phyloP scores from a whole-genome alignment of 2,888 invertebrate genomes.

The Neoitamus cyanurus region DNA sequence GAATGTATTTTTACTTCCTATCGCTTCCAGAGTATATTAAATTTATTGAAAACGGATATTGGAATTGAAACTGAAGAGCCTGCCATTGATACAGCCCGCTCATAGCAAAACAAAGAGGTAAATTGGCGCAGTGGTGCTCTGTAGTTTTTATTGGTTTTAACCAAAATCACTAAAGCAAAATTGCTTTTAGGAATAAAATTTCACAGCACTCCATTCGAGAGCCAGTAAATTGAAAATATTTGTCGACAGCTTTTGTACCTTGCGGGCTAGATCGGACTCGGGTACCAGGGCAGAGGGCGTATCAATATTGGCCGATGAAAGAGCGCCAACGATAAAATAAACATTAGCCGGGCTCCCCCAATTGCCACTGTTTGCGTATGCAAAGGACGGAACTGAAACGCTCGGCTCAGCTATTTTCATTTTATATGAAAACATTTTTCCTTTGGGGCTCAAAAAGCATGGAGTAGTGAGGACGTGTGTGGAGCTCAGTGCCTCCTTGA shows the following conservation, averaged over 20 bases:
- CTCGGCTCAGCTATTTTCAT: background rate
- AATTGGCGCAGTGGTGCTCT: background rate
- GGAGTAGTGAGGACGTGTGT: background rate
- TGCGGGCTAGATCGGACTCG: too few species aligned
- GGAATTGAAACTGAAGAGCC: background rate
- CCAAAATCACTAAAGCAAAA: background rate
- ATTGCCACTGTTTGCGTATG: conserved; percentile 17
- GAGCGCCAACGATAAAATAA: conserved; percentile 2
- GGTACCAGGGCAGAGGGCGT: background rate
- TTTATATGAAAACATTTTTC: conserved; percentile 1
- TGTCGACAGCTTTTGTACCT: background rate
- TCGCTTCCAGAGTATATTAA: too few species aligned
- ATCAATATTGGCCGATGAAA: background rate
- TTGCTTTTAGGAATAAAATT: background rate
- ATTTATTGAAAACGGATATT: background rate
- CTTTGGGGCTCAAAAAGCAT: background rate
- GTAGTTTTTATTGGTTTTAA: background rate
- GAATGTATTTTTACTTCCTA: too few species aligned
- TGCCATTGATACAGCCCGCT: background rate
- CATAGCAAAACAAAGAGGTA: background rate
- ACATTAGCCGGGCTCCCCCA: background rate
- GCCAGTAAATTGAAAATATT: background rate
- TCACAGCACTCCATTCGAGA: background rate
- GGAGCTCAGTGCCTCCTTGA: background rate
- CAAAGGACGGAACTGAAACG: background rate